Evolutionary conservation across 2,888 invertebrate species (phyloP).

Genomic region (Sphaerophoria taeniata): DNA sequence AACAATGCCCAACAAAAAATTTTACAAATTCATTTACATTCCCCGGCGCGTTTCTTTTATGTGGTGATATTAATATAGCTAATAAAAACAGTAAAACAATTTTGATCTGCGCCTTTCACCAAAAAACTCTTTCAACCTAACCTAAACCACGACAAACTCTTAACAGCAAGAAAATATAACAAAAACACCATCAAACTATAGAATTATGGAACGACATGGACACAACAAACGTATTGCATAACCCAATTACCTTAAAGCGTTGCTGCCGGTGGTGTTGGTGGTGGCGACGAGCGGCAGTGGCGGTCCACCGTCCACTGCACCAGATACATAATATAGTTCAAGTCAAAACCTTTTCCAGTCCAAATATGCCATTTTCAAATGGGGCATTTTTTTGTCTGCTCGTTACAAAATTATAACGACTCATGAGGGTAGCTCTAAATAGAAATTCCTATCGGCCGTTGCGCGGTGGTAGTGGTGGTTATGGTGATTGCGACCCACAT

Average conservation of each 20-base stretch:
- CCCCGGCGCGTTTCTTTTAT: constrained; percentile 38
- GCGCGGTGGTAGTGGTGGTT: no score
- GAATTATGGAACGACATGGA: constrained; percentile 62
- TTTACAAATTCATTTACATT: constrained; percentile 45
- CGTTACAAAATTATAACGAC: constrained; percentile 36
- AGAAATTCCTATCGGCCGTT: constrained; percentile 64
- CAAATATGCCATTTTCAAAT: constrained; percentile 44
- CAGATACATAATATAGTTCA: constrained; percentile 42
- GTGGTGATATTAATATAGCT: constrained; percentile 55
- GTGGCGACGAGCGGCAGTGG: constrained; percentile 11
- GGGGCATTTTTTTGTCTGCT: neutral
- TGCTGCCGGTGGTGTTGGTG: constrained; percentile 13
- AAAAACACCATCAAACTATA: constrained; percentile 36
- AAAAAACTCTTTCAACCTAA: constrained; percentile 41
- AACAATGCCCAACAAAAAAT: neutral
- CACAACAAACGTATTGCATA: constrained; percentile 69
- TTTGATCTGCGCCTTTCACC: constrained; percentile 68
- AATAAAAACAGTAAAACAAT: constrained; percentile 58
- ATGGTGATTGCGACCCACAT: constrained; percentile 40
- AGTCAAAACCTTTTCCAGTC: constrained; percentile 59
- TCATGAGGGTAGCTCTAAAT: constrained; percentile 61
- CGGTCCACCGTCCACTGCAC: constrained; percentile 35
- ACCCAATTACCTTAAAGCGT: constrained; percentile 63
- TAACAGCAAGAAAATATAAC: constrained; percentile 1
- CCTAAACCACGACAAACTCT: constrained; percentile 26